Evolutionary conservation across 2,113 vertebrate genomes (phyloP), one percentile per base, ranked within the genome.

Genomic region (Notiomystis cincta): DNA sequence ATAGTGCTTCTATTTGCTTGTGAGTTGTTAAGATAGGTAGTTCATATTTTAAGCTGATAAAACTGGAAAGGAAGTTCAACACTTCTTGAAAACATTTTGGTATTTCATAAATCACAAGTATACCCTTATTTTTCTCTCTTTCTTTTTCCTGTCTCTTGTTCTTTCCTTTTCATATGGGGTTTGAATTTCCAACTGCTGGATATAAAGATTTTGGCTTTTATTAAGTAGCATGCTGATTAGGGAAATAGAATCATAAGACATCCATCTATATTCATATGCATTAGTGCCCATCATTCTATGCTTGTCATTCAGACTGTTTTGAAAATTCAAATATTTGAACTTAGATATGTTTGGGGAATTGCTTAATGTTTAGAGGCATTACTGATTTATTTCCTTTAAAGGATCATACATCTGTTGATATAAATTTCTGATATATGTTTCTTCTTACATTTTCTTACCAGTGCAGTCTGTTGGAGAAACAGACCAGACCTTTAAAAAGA

Each of bases 11-110:
- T 96, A 31, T 96, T 95, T 96, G 61, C 88, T 92, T 92, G 47
- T 71, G 85, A 88, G 69, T 95, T 95, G 92, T 95, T 92, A 75
- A 96, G 90, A 81, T 92, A 92, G 60, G 64, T 77, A 93, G 88
- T 71, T 95, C 90, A 76, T 95, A 83, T 95, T 95, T 96, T 93
- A 92, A 93, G 50, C 76, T 92, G 93, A 94, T 93, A 94, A 96
- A 94, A 82, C 31, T 28, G 42, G 53, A 66, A 90, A 86, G 79
- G 80, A 94, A 95, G 71, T 70, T 8, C 84, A 93, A 38, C 84
- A 66, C n/a, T 89, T n/a, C 56, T 75, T 87, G 61, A 60, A 90
- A 86, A 67, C 28, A 64, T 90, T 84, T 95, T 83, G 72, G 51
- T 89, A 83, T 65, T 90, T 94, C 69, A 90, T 75, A 72, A 89